These are phyloP conservation scores for Toxotes chatareus DNA, from an alignment of 2,113 vertebrate genomes.

Conservation along the genomic window DNA sequence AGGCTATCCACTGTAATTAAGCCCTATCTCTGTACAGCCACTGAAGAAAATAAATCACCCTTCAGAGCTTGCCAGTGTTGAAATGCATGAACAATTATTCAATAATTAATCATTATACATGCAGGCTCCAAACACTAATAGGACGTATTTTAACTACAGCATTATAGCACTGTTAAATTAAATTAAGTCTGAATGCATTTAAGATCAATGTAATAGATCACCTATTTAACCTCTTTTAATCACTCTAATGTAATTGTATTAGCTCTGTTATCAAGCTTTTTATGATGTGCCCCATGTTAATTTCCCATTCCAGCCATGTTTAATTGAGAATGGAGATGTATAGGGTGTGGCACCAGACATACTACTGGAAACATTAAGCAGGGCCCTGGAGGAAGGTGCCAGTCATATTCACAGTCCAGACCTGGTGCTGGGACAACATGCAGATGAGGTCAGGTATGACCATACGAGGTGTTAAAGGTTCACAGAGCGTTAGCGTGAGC, in stretches of 20 bases:
- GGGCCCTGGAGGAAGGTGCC: constrained; percentile 7
- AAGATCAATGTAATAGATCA: constrained; percentile 88
- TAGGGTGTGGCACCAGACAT: constrained; percentile 54
- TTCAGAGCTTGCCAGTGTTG: constrained; percentile 86
- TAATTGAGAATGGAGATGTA: constrained; percentile 64
- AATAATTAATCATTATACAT: constrained; percentile 94
- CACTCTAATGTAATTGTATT: constrained; percentile 81
- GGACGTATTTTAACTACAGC: constrained; percentile 86
- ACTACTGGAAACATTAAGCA: constrained; percentile 29
- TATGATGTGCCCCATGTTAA: constrained; percentile 67
- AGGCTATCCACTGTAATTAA: constrained; percentile 89
- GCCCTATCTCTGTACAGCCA: constrained; percentile 78
- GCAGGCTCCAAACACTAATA: constrained; percentile 89
- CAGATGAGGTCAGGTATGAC: constrained; percentile 44
- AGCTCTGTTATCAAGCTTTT: constrained; percentile 76
- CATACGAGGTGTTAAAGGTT: constrained; percentile 11
- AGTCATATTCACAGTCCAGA: background rate
- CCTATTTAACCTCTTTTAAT: constrained; percentile 84
- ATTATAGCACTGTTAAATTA: constrained; percentile 88
- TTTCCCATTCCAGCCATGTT: constrained; percentile 60
- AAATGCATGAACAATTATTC: constrained; percentile 93
- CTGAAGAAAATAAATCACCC: constrained; percentile 89
- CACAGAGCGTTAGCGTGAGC: too few relatives aligned
- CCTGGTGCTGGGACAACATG: constrained; percentile 9
- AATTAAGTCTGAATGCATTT: constrained; percentile 88